A percentile compares a stretch with the other conserved stretches of the same genome.
phyloP scores from a whole-genome alignment of 2,113 vertebrate species.

The Daubentonia madagascariensis region DNA sequence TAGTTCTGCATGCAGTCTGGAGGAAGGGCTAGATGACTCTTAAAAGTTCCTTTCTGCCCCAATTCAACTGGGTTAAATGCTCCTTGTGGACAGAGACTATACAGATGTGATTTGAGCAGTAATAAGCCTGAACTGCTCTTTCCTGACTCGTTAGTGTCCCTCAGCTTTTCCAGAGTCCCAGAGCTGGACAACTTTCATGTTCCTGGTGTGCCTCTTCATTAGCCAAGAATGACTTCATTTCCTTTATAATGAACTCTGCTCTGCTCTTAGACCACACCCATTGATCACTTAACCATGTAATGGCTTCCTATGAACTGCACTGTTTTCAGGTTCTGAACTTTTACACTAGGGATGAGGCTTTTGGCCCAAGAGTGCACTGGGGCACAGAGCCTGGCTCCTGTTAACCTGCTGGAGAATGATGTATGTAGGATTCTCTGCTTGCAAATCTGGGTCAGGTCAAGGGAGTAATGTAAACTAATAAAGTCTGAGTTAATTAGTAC shows the following conservation, averaged over 20 bases:
- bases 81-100: constrained; percentile 55
- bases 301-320: not conserved
- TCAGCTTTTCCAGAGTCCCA: constrained; percentile 45
- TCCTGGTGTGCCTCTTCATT: constrained; percentile 32
- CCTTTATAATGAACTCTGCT: not conserved
- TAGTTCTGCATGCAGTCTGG: not conserved
- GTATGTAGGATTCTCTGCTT: not conserved
- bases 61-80: constrained; percentile 72
- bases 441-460: not conserved
- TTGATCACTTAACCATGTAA: not conserved
- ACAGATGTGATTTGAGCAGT: constrained; percentile 23
- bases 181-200: constrained; percentile 21
- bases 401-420: not conserved
- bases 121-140: constrained; percentile 45
- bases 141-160: not conserved
- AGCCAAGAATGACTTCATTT: constrained; percentile 46
- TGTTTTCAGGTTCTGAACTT: not conserved
- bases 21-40: constrained; percentile 15
- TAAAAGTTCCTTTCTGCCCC: constrained; percentile 65
- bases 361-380: not conserved
- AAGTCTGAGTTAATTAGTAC: not conserved
- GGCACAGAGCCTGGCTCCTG: not conserved
- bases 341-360: not conserved
- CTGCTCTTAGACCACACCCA: not conserved
- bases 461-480: not conserved